Percentiles rank a stretch among this genome's conserved stretches.
These are phyloP conservation scores for Drosophila hawaiiensis DNA, from an alignment of 2,888 invertebrate genomes.

Conservation along the genomic window DNA sequence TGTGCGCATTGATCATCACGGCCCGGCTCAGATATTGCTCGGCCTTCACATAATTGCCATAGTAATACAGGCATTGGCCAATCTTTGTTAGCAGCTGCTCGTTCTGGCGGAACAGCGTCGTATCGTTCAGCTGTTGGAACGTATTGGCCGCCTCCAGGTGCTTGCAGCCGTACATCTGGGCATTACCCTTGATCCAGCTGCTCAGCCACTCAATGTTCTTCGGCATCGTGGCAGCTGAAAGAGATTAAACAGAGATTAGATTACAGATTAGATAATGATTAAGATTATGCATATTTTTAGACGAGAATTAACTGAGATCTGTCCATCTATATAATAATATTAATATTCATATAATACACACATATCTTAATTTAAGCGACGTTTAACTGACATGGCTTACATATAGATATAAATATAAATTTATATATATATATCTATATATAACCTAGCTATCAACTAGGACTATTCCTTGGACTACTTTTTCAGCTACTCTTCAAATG, in stretches of 20 bases:
- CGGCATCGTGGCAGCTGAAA: conserved; percentile 74
- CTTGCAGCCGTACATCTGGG: conserved; percentile 89
- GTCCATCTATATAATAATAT: too few species aligned
- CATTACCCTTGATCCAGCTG: conserved; percentile 88
- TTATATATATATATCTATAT: not conserved
- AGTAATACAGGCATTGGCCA: conserved; percentile 90
- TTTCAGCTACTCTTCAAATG: not conserved
- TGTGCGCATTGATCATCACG: conserved; percentile 86
- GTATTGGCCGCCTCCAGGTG: conserved; percentile 89
- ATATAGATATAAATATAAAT: not conserved
- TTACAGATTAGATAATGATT: not conserved
- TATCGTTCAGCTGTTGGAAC: conserved; percentile 89
- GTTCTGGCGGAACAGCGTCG: conserved; percentile 89
- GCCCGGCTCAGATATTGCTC: conserved; percentile 86
- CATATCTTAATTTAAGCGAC: too few species aligned
- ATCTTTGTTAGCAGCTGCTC: conserved; percentile 89
- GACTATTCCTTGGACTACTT: not conserved
- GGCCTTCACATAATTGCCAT: conserved; percentile 90
- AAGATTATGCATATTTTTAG: not conserved
- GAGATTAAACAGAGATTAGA: not conserved
- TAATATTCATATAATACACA: too few species aligned
- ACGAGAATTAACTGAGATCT: not conserved
- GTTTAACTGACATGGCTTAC: not conserved
- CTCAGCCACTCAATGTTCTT: conserved; percentile 87
- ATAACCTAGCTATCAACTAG: not conserved